Evolutionary conservation across 2,113 vertebrate genomes (phyloP).

Genomic region (Gopherus evgoodei): DNA sequence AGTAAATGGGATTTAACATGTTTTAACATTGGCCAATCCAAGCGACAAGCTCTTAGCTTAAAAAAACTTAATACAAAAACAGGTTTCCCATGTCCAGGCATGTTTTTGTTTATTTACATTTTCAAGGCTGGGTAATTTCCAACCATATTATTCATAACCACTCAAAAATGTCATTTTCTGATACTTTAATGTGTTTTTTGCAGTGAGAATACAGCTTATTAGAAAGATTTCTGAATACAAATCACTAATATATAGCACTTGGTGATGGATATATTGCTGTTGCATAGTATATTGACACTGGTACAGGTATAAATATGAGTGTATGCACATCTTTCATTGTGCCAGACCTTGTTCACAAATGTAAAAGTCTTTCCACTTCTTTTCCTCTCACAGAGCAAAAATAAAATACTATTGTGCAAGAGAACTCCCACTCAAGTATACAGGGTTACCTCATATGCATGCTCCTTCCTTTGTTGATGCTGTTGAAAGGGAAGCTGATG

Average conservation of each 20-base stretch:
- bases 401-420: neutral
- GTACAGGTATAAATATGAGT: slow-evolving; percentile 15
- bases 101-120: slow-evolving; percentile 65
- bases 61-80: neutral
- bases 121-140: slow-evolving; percentile 27
- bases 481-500: neutral
- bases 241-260: slow-evolving; percentile 38
- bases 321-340: slow-evolving; percentile 18
- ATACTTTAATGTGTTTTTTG: slow-evolving; percentile 58
- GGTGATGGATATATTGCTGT: slow-evolving; percentile 58
- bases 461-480: neutral
- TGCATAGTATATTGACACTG: slow-evolving; percentile 52
- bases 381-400: slow-evolving; percentile 5
- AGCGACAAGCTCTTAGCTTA: slow-evolving; percentile 2
- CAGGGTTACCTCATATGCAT: neutral
- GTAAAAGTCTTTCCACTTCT: slow-evolving; percentile 21
- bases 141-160: slow-evolving; percentile 25
- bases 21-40: neutral
- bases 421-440: slow-evolving; percentile 1
- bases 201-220: slow-evolving; percentile 66
- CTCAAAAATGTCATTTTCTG: slow-evolving; percentile 59
- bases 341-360: slow-evolving; percentile 1
- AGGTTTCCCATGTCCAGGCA: slow-evolving; percentile 1
- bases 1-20: neutral
- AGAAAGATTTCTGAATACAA: slow-evolving; percentile 52